Conservation (phyloP, 1,140 invertebrate species). For the Drosophila elegans region DNA sequence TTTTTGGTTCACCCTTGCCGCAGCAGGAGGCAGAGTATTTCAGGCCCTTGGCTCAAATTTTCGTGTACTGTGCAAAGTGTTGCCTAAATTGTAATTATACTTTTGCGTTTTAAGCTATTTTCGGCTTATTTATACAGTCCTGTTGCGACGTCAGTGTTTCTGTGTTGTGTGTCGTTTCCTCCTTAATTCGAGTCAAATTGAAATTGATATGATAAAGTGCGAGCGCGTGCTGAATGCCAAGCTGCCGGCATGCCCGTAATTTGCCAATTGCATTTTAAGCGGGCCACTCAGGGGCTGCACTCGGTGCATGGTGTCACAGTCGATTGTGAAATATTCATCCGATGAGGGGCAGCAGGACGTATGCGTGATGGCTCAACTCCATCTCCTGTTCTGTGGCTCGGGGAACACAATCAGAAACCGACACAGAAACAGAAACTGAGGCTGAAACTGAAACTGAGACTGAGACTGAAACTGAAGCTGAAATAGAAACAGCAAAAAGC, state of each 20-base stretch:
- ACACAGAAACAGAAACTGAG: neutral
- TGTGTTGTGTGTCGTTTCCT: slow-evolving; percentile 20
- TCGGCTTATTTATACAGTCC: slow-evolving; percentile 56
- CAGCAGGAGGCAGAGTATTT: slow-evolving; percentile 24
- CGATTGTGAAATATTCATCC: slow-evolving; percentile 39
- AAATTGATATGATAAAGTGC: slow-evolving; percentile 78
- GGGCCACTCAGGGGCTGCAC: slow-evolving; percentile 24
- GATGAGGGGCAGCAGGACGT: slow-evolving; percentile 31
- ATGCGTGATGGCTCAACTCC: slow-evolving; percentile 35
- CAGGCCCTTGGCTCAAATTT: slow-evolving; percentile 35
- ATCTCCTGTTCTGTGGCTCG: slow-evolving; percentile 9
- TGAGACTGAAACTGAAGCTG: neutral
- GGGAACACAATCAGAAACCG: neutral
- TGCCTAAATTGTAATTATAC: slow-evolving; percentile 82
- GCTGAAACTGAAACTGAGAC: slow-evolving; percentile 3
- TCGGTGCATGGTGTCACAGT: slow-evolving; percentile 30
- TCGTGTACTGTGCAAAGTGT: slow-evolving; percentile 73
- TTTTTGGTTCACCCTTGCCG: slow-evolving; percentile 44
- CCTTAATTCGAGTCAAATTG: slow-evolving; percentile 62
- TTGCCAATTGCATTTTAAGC: slow-evolving; percentile 80
- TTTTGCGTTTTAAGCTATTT: slow-evolving; percentile 74
- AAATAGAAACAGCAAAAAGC: slow-evolving; percentile 51
- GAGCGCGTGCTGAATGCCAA: slow-evolving; percentile 48
- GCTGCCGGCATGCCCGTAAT: slow-evolving; percentile 63
- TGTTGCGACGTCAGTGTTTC: slow-evolving; percentile 30